Percentiles rank a stretch among this genome's conserved stretches.
Conservation (phyloP, 2,113 vertebrate genomes). For the Pomatorhinus ruficollis region DNA sequence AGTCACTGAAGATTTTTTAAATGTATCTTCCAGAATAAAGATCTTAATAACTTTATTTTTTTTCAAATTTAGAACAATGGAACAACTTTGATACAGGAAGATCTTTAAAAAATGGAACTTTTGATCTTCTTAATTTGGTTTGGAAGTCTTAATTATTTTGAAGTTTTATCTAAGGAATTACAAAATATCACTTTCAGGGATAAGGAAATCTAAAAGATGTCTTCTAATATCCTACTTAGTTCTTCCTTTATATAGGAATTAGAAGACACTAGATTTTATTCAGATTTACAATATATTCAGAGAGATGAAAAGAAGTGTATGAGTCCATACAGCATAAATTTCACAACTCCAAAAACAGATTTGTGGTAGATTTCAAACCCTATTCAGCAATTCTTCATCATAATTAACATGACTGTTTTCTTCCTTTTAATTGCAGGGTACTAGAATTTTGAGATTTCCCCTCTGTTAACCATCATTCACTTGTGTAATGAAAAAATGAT, state of each 20-base stretch:
- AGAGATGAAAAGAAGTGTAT: not conserved
- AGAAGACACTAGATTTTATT: not conserved
- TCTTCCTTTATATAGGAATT: not conserved
- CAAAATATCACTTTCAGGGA: not conserved
- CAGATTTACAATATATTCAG: not conserved
- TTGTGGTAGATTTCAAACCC: not conserved
- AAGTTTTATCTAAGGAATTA: not conserved
- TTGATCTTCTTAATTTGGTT: not conserved
- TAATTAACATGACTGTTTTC: not conserved
- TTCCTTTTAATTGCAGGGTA: not conserved
- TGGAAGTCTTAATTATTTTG: not conserved
- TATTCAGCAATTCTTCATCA: not conserved
- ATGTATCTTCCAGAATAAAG: not conserved
- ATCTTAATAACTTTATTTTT: not conserved
- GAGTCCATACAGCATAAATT: not conserved
- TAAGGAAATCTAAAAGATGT: not conserved
- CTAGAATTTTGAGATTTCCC: not conserved
- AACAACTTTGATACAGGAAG: not conserved
- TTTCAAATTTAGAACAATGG: not conserved
- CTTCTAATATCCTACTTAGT: not conserved
- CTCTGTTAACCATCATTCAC: not conserved
- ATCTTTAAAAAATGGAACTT: not conserved
- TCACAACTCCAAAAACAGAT: not conserved
- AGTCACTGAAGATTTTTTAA: not conserved
- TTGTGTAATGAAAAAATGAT: not conserved